Evolutionary conservation across 2,113 vertebrate species (phyloP), one percentile per base, ranked within the genome.

Genomic region (Istiophorus platypterus): DNA sequence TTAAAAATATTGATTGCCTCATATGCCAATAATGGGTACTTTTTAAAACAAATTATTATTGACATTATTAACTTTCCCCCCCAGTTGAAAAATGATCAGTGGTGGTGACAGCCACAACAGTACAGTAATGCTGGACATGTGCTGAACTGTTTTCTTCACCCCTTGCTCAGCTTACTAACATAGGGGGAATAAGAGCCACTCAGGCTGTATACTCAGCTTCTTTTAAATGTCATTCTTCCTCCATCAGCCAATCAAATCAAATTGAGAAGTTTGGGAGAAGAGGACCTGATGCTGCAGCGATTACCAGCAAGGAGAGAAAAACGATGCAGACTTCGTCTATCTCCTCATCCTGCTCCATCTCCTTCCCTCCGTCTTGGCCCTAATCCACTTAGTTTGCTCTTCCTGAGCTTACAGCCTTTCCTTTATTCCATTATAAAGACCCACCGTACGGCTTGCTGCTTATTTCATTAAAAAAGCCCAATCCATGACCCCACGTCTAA

Each of bases 381-480:
- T 94, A 94, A 94, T 94, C 93, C 92, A 95, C 85, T 95, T 94
- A 94, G 91, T 84, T 86, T 85, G 88, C 91, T 91, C 93, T 92
- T 93, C 91, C 91, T 89, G 91, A 89, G 93, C 86, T 91, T 92
- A 89, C 78, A 85, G 88, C 81, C 88, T 89, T 90, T 76, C 80
- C 86, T 89, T 94, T 91, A 95, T 95, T 94, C 90, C 90, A 94
- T 95, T 94, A 94, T 91, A 88, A 89, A 91, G 93, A 93, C 81
- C 91, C 84, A 88, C 64, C 75, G 85, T 93, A 89, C 65, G 83
- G 92, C 90, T 92, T 89, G 86, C 90, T 89, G 89, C 84, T 93
- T 92, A 94, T 93, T 94, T 90, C 91, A 94, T 94, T 93, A 94
- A 89, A 91, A 89, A 75, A 78, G 78, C 85, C 91, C 90, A 87